Base-by-base conservation (phyloP, 2,888 invertebrate genomes). In the Xestobium rufovillosum region DNA sequence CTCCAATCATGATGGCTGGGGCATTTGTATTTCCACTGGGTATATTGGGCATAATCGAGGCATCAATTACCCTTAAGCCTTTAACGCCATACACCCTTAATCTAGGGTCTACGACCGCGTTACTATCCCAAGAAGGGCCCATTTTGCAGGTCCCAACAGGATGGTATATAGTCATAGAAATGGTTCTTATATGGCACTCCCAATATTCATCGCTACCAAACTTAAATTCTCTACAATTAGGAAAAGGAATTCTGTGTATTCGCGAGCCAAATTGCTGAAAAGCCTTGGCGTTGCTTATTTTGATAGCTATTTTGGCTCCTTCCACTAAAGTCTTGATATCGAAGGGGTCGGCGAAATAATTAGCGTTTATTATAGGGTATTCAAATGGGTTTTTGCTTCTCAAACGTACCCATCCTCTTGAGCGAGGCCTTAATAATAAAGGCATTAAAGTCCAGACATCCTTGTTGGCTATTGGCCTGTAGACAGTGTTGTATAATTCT, bases 11-110 rank as follows among this genome's bases (percentile, higher is more conserved):
- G 32, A 90, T 86, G n/a, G 82, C 80, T 0, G 90, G 88, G 1
- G 90, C 91, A 61, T 90, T 89, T 1, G 90, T 90, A 56, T 91
- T 90, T 4, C 90, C 90, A 54, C 88, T 87, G 15, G 80, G 81
- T 49, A 90, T 86, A 1, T 83, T 83, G 1, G 90, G 90, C 87
- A 90, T 90, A 48, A 90, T 79, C 52, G 86, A 85, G 16, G 87
- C 88, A 57, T 90, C 90, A 48, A 89, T 80, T 11, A 90, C 86
- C 44, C 90, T 70, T 14, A 91, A 68, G 8, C 85, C 83, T 35
- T 76, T 67, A 0, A 91, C 67, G 2, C 90, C 90, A 49, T 87
- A 78, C 1, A 89, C 86, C 29, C 75, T 70, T 27, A 90, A 62
- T 41, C 80, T 71, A 0, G 85, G 79, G 67, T 89, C 89, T 0